These are phyloP conservation scores for Heteractis magnifica DNA, from an alignment of 92 coral and sea anemone genomes.

Conservation along the genomic window DNA sequence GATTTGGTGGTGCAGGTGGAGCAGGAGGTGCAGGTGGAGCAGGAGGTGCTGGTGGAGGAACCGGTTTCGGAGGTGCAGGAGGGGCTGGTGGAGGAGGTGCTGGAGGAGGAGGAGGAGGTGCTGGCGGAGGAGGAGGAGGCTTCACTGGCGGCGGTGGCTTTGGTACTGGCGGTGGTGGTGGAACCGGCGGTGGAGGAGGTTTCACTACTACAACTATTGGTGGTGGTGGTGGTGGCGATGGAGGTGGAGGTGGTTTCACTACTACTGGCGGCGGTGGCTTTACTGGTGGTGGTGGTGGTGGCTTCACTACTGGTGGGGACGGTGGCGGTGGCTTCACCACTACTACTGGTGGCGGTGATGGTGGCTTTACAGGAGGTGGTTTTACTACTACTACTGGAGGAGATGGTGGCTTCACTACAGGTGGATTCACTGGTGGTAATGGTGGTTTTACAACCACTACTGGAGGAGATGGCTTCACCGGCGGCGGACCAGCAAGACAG, in stretches of 20 bases:
- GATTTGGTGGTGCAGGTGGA: constrained; percentile 5
- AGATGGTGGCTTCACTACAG: not conserved
- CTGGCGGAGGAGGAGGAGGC: constrained; percentile 14
- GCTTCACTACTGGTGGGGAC: not conserved
- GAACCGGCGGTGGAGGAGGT: constrained; percentile 2
- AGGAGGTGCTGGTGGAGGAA: not conserved
- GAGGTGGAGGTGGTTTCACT: constrained; percentile 4
- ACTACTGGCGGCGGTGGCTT: constrained; percentile 15
- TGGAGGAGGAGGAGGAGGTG: constrained; percentile 4
- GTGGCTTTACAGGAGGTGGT: constrained; percentile 10
- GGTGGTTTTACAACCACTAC: not conserved
- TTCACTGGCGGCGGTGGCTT: not conserved
- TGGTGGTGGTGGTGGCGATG: constrained; percentile 14
- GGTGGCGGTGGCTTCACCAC: constrained; percentile 13
- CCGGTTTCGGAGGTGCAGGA: not conserved
- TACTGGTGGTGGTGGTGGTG: constrained; percentile 13
- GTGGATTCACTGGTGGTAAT: not conserved
- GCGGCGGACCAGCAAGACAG: constrained; percentile 31
- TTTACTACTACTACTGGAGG: not conserved
- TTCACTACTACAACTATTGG: not conserved
- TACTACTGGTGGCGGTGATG: constrained; percentile 22
- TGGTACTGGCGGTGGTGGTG: constrained; percentile 17
- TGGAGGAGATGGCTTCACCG: not conserved
- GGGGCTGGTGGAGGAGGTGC: not conserved
- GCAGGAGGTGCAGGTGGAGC: constrained; percentile 10